phyloP scores from a whole-genome alignment of 2,113 vertebrate species.

The Recurvirostra avosetta region DNA sequence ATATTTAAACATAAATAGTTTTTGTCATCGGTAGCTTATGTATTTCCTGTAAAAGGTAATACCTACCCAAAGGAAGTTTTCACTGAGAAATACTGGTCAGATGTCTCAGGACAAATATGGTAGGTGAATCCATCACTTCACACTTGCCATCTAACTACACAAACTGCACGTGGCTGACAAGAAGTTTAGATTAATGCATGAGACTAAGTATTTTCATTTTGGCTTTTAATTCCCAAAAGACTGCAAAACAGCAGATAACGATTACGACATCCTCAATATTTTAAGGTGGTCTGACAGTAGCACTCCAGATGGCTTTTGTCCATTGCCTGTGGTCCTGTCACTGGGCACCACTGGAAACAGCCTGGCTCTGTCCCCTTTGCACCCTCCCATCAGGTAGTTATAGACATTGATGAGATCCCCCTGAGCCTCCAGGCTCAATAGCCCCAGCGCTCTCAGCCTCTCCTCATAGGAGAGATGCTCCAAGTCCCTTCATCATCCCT shows the following conservation, averaged over 20 bases:
- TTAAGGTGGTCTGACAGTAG: not conserved
- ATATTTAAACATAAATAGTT: not conserved
- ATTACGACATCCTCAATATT: not conserved
- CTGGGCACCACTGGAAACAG: not conserved
- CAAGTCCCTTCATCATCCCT: not conserved
- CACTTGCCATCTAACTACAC: not conserved
- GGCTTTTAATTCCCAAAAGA: not conserved
- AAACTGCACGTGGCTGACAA: not conserved
- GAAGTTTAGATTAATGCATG: not conserved
- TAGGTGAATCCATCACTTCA: not conserved
- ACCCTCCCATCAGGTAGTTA: not conserved
- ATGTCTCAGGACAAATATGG: not conserved
- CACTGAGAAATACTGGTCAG: not conserved
- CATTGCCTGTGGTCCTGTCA: not conserved
- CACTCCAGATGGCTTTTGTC: not conserved
- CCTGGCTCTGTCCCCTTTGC: not conserved
- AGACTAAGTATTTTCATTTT: not conserved
- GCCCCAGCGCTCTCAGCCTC: not conserved
- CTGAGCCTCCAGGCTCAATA: not conserved
- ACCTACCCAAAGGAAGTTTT: not conserved
- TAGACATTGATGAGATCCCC: not conserved
- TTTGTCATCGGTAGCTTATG: not conserved
- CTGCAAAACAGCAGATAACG: not conserved
- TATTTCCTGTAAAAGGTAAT: not conserved
- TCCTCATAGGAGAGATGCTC: not conserved